Conservation (phyloP, 1,140 invertebrate genomes). For the Augochlora pura region DNA sequence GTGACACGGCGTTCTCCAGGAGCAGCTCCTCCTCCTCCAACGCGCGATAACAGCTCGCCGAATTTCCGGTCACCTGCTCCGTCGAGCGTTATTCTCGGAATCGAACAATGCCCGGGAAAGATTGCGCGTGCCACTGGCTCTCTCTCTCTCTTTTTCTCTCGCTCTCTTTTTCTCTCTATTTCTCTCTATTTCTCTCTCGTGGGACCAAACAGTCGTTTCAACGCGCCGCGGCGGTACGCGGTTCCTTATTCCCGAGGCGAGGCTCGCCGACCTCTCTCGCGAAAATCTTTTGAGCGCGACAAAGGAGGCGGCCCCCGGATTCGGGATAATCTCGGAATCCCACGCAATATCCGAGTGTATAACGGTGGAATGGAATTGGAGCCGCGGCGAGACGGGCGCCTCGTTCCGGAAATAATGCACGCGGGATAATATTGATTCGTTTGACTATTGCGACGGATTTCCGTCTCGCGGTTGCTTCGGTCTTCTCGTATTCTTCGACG, state of each 20-base stretch:
- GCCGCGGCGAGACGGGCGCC: no score
- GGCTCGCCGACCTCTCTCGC: not conserved
- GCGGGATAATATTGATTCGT: slow-evolving; percentile 22
- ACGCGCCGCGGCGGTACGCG: no score
- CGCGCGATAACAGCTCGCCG: not conserved
- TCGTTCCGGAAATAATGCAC: no score
- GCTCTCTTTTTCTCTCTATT: no score
- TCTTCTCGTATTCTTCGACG: no score
- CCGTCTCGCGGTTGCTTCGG: no score
- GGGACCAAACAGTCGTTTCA: no score
- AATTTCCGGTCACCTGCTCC: slow-evolving; percentile 38
- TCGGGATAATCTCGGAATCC: slow-evolving; percentile 48
- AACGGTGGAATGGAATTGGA: slow-evolving; percentile 16
- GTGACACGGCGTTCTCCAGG: not conserved
- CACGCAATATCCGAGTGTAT: slow-evolving; percentile 14
- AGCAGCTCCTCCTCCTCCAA: not conserved
- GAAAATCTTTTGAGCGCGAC: slow-evolving; percentile 48
- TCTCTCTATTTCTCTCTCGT: no score
- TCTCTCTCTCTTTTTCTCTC: no score
- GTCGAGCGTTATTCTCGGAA: slow-evolving; percentile 19
- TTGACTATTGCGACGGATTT: no score
- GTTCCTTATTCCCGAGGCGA: slow-evolving; percentile 5
- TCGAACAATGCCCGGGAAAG: slow-evolving; percentile 27
- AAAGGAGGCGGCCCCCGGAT: slow-evolving; percentile 39
- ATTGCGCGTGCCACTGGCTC: slow-evolving; percentile 26